Evolutionary conservation across 2,797 vertebrate species (phyloP), one percentile per base, ranked within the genome.

Genomic region (Graptemys geographica): DNA sequence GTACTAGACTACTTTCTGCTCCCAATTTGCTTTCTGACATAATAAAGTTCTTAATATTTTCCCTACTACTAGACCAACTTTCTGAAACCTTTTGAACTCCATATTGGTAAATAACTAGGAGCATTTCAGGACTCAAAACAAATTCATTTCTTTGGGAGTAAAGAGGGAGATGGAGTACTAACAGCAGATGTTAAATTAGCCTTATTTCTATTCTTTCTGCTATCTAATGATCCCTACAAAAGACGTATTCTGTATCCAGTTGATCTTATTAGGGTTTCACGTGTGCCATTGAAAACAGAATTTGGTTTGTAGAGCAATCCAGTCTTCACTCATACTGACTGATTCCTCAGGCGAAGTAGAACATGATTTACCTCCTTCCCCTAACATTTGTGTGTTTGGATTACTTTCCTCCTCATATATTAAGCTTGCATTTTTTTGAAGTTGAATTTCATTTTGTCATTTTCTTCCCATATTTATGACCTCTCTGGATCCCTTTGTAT

Each of bases 221-320:
- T 69, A 80, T 25, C 11, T 92, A 87, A 87, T 94, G 87, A 91
- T 86, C 52, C 55, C 33, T 18, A 37, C 21, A 93, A 89, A 91
- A 95, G 47, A 96, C 21, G 90, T 90, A 89, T 88, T 65, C 52
- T 41, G 27, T 87, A 91, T 84, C 28, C 8, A n/a, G 37, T 83
- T 89, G 83, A 65, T 94, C 94, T 95, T 93, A 86, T 94, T 82
- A 91, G 62, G 31, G 19, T 27, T 91, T 52, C 57, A 94, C 91
- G 88, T 1, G 9, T 93, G 92, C n/a, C 74, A 59, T 12, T 76
- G 28, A 52, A 92, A 91, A 10, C 31, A 78, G 62, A 76, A n/a
- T 83, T 94, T 81, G 15, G 37, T 49, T 78, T 18, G 5, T 47
- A 92, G 87, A 95, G 21, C 10, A 85, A 83, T 94, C 82, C 65